A percentile compares a stretch with the other conserved stretches of the same genome.
Conservation (phyloP, 2,797 vertebrate genomes). For the Premnoplex brunnescens region DNA sequence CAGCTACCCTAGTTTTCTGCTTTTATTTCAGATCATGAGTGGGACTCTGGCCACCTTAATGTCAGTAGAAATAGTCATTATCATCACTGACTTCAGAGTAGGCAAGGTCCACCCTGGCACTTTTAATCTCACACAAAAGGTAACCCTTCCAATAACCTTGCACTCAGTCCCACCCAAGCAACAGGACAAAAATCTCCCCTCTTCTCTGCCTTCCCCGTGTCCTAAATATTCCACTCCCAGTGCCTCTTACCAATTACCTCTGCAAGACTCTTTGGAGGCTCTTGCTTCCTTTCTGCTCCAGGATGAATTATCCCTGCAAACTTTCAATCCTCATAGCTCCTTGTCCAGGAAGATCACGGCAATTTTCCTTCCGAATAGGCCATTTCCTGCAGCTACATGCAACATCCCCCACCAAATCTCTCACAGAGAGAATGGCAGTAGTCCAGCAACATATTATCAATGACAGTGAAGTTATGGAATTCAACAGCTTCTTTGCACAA, state of each 20-base stretch:
- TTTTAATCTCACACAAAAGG: background rate
- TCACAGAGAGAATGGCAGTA: background rate
- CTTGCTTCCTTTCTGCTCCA: conserved; percentile 41
- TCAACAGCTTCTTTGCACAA: background rate
- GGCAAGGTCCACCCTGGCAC: background rate
- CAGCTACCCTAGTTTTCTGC: background rate
- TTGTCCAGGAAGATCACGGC: conserved; percentile 16
- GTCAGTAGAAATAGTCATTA: background rate
- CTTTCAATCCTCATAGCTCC: conserved; percentile 29
- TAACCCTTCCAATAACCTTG: background rate
- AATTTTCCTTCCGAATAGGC: conserved; percentile 45
- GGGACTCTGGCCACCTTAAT: background rate
- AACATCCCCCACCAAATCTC: background rate
- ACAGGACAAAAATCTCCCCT: background rate
- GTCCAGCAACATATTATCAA: background rate
- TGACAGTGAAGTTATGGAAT: background rate
- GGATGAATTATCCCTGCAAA: conserved; percentile 39
- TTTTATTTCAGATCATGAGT: background rate
- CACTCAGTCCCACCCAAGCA: background rate
- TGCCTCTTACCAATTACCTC: conserved; percentile 45
- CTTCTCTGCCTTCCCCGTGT: background rate
- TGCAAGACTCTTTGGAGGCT: conserved; percentile 36
- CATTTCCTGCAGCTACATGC: conserved; percentile 25
- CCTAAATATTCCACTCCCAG: conserved; percentile 45
- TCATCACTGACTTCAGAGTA: background rate